Conservation (phyloP, 1,140 invertebrate genomes). For the Drosophila leontia region DNA sequence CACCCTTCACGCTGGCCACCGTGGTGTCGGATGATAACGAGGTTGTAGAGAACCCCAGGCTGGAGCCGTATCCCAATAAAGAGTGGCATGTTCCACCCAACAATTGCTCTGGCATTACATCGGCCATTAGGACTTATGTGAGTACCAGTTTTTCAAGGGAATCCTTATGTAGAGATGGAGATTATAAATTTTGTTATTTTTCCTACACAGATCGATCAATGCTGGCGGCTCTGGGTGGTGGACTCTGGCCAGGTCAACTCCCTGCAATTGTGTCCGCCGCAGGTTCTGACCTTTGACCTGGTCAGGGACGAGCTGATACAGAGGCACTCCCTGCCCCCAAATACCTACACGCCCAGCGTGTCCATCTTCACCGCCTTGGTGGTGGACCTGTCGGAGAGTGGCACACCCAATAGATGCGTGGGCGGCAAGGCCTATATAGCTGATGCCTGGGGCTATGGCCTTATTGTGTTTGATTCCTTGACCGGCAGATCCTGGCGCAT, state of each 20-base stretch:
- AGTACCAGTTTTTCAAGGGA: slow-evolving; percentile 9
- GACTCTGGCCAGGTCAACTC: slow-evolving; percentile 88
- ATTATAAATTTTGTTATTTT: neutral
- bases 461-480: slow-evolving; percentile 89
- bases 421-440: slow-evolving; percentile 91
- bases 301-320: slow-evolving; percentile 86
- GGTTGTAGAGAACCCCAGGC: slow-evolving; percentile 67
- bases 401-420: slow-evolving; percentile 85
- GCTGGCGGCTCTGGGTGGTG: slow-evolving; percentile 88
- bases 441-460: slow-evolving; percentile 89
- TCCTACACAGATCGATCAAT: slow-evolving; percentile 88
- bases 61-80: slow-evolving; percentile 86
- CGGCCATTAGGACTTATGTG: slow-evolving; percentile 86
- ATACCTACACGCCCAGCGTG: slow-evolving; percentile 83
- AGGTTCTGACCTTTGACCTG: slow-evolving; percentile 88
- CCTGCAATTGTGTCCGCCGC: slow-evolving; percentile 86
- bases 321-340: slow-evolving; percentile 86
- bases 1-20: slow-evolving; percentile 88
- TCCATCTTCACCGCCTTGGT: slow-evolving; percentile 86
- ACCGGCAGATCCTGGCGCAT: slow-evolving; percentile 88
- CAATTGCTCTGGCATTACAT: slow-evolving; percentile 86
- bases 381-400: slow-evolving; percentile 87
- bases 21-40: slow-evolving; percentile 85
- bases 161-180: neutral
- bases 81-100: slow-evolving; percentile 85